Conservation (phyloP, 2,888 invertebrate genomes). For the Limenitis camilla region DNA sequence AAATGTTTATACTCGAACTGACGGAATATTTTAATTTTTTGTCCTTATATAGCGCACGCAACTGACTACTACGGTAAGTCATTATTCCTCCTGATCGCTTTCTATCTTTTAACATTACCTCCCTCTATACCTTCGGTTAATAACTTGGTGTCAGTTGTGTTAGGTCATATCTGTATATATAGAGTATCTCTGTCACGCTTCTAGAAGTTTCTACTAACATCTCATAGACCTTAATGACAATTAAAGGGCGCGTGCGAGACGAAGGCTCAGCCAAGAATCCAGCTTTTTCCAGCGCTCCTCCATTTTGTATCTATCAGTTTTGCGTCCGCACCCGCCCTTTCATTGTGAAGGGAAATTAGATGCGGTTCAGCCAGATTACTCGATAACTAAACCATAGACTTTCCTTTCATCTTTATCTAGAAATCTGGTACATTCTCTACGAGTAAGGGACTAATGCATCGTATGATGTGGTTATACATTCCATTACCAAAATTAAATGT, state of each 20-base stretch:
- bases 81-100: constrained; percentile 78
- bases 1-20: constrained; percentile 38
- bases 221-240: constrained; percentile 26
- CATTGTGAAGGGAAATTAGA: too few species aligned
- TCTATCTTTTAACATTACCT: constrained; percentile 45
- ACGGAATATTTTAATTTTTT: constrained; percentile 64
- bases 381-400: constrained; percentile 34
- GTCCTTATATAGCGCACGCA: constrained; percentile 87
- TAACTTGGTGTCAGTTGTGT: constrained; percentile 66
- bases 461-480: constrained; percentile 32
- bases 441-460: constrained; percentile 35
- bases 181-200: constrained; percentile 64
- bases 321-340: too few species aligned
- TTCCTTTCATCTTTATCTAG: constrained; percentile 39
- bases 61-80: constrained; percentile 99
- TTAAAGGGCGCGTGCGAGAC: too few species aligned
- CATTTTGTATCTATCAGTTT: constrained; percentile 8
- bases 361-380: constrained; percentile 53
- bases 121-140: constrained; percentile 42
- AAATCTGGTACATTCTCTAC: constrained; percentile 44
- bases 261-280: too few species aligned
- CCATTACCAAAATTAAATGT: constrained; percentile 41
- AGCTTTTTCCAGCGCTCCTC: too few species aligned
- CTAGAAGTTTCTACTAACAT: constrained; percentile 68
- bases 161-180: constrained; percentile 53